Base-by-base conservation (phyloP, 2,113 vertebrate genomes). In the Eptatretus burgeri region DNA sequence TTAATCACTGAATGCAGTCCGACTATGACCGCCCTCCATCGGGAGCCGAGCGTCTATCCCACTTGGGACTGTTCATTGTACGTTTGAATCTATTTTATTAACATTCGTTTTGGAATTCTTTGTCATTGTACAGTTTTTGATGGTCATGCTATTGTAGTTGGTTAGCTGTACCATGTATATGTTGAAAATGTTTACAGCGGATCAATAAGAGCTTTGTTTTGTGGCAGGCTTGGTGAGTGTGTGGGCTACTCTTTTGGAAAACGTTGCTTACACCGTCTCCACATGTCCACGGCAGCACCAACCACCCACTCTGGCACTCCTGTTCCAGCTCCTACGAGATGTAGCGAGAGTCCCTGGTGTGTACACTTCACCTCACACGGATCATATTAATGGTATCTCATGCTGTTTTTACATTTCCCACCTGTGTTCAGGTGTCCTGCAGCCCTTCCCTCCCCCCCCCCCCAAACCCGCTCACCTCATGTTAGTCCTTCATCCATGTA, bases 241-340 rank as follows among this genome's bases (percentile, higher is more conserved):
- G 67, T 98, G 89, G 89, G 85, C 89, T 70, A 72, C 84, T 70
- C 71, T 98, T 1, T 67, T 98, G 70, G 87, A 98, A 75, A 84
- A 96, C 77, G 77, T 98, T 62, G 89, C 89, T 1, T 81, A 85
- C 1, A 81, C 91, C 0, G 82, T 95, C 68, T 98, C 89, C 1
- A 85, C 86, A 71, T 98, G 91, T 67, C 91, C 91, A 5, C 81
- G 91, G 2, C 85, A 91, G 66, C 88, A 98, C 68, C 91, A 98
- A 51, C 83, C 91, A 1, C 89, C 87, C 0, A 94, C 91, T 51
- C 71, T 98, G 69, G 82, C 94, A 66, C 76, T 94, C 68, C 80
- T 95, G 16, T 95, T 98, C 68, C 74, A 83, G 64, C 73, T 98
- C 63, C 74, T 95, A 68, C 77, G 91, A 69, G 87, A 93, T 1